Evolutionary conservation across 2,797 vertebrate genomes (phyloP).

Genomic region (Acipenser transmontanus): DNA sequence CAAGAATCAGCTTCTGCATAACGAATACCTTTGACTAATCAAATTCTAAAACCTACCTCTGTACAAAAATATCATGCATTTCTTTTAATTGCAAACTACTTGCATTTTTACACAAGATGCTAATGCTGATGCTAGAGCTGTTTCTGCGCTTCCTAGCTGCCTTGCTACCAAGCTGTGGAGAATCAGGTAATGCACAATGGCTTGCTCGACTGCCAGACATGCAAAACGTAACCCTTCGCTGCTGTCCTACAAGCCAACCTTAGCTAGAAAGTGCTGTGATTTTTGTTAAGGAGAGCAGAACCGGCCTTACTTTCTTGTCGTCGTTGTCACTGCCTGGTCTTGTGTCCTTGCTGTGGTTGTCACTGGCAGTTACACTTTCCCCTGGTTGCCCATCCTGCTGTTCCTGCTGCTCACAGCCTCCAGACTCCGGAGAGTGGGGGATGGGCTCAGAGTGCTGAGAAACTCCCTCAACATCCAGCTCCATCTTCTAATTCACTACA

Average conservation of each 20-base stretch:
- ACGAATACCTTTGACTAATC: neutral
- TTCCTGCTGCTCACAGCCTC: constrained; percentile 62
- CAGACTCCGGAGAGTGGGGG: constrained; percentile 61
- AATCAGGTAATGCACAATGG: neutral
- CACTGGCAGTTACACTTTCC: constrained; percentile 45
- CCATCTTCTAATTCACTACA: constrained; percentile 71
- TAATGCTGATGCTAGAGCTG: neutral
- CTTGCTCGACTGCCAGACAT: neutral
- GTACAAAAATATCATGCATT: neutral
- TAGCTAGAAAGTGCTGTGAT: neutral
- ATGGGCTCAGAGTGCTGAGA: constrained; percentile 65
- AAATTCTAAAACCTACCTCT: neutral
- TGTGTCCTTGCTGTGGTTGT: constrained; percentile 53
- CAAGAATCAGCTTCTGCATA: neutral
- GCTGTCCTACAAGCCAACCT: neutral
- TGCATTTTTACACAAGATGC: neutral
- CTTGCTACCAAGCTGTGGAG: neutral
- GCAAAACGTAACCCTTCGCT: neutral
- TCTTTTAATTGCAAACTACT: neutral
- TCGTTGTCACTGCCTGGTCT: constrained; percentile 53
- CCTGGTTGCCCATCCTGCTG: constrained; percentile 54
- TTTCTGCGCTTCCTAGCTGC: neutral
- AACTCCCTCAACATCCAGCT: constrained; percentile 72
- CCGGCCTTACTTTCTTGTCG: constrained; percentile 65
- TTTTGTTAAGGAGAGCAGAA: constrained; percentile 22